Evolutionary conservation across 2,113 vertebrate species (phyloP).

Genomic region (Ictalurus punctatus): DNA sequence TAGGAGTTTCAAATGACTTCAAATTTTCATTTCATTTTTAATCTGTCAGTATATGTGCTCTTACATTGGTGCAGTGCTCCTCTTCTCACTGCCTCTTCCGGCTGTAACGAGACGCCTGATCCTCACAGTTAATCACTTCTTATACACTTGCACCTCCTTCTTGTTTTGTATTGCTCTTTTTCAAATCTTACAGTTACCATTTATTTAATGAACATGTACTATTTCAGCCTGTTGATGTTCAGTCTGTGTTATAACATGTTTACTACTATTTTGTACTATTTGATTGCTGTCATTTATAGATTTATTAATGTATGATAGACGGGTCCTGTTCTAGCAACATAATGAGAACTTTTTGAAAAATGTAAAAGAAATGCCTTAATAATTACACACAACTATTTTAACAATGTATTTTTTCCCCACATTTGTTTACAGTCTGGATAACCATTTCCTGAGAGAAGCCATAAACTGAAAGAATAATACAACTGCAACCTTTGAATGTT

Average conservation of each 20-base stretch:
- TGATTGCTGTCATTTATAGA: background rate
- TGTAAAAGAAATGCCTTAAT: background rate
- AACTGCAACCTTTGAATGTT: background rate
- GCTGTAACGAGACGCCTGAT: constrained; percentile 24
- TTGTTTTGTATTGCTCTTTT: background rate
- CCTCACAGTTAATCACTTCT: constrained; percentile 17
- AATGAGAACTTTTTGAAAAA: background rate
- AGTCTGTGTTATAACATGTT: background rate
- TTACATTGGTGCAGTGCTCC: constrained; percentile 53
- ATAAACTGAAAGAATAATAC: constrained; percentile 2
- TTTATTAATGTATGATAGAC: background rate
- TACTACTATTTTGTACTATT: background rate
- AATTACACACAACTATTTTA: background rate
- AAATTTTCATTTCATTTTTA: constrained; percentile 68
- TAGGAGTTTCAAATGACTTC: constrained; percentile 74
- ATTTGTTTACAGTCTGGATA: background rate
- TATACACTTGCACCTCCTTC: constrained; percentile 17
- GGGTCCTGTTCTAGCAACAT: background rate
- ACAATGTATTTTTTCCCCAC: background rate
- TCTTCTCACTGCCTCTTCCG: constrained; percentile 56
- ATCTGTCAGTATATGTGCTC: constrained; percentile 72
- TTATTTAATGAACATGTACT: constrained; percentile 1
- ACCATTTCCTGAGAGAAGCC: background rate
- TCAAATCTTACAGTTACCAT: background rate
- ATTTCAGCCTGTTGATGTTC: background rate